Evolutionary conservation across 2,888 invertebrate species (phyloP), one percentile per base, ranked within the genome.

Genomic region (Eulithis testata): DNA sequence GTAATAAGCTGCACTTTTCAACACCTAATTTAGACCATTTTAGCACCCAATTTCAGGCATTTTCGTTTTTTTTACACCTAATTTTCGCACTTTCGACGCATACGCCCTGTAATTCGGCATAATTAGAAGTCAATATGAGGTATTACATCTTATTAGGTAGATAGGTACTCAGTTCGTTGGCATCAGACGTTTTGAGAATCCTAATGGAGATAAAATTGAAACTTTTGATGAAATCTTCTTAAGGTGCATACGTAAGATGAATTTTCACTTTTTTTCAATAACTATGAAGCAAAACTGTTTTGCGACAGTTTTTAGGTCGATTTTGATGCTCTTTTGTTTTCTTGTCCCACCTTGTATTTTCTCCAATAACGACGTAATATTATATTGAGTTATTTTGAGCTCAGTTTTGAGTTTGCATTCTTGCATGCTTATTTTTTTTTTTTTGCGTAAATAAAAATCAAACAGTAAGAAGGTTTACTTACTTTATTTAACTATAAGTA

Each of bases 31-130:
- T 84, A 86, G 14, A 50, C 52, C 51, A 56, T 71, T 86, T 49
- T 49, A 49, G 49, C 90, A 89, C 89, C 84, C 83, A 88, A 90
- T 91, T 87, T 88, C 11, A 52, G 31, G 36, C 63, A 27, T 57
- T 63, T 49, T 51, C 27, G 55, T 60, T 55, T 55, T 71, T 86
- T 86, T 84, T 87, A 85, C 90, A 90, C 90, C 84, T 84, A 88
- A 90, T 91, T 87, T 89, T 88, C 84, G 84, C 90, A 86, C 87
- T 85, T 87, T 74, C 9, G 75, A 74, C 76, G 77, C 78, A 70
- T 56, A 75, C 68, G 76, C 82, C 83, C 86, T 84, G 81, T 89
- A 87, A 91, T 90, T 87, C 81, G 54, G 76, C 76, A 69, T 78
- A 84, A 89, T 89, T 87, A 87, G 79, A 64, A 60, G 68, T 74